Evolutionary conservation across 2,113 vertebrate genomes (phyloP), one percentile per base, ranked within the genome.

Genomic region (Brachyistius frenatus): DNA sequence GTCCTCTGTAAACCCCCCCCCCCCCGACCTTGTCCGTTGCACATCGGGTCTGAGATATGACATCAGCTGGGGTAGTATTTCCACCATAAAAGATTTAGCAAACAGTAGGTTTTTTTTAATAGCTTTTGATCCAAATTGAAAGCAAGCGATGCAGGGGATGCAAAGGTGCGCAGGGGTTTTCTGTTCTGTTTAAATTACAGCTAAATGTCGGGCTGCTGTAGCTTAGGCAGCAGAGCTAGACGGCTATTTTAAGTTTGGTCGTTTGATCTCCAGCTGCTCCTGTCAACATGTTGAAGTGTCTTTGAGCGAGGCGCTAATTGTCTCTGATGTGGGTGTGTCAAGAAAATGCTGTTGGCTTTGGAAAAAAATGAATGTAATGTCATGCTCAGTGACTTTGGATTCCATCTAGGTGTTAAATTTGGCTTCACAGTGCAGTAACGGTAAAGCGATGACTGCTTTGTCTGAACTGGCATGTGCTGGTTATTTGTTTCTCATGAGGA

Each of bases 11-110:
- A 67, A 50, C 52, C 63, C 15, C 44, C 52, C 47, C 49, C 55
- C 46, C 23, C 23, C 23, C n/a, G n/a, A 1, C 41, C 36, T 55
- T 56, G 33, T 54, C 62, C 31, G 23, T 23, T 50, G 2, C 16
- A 41, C 35, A 32, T 66, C 32, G 76, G 55, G 16, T 41, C 50
- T 60, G 39, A 58, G 57, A 55, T 47, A 66, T 57, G 58, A 50
- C 41, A 31, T 70, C 32, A 69, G 57, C 23, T 66, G 9, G 35
- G 79, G 56, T 55, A 69, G 47, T 41, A 56, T 73, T 74, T 86
- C 35, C 35, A 56, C n/a, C n/a, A 44, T 35, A 14, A 49, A 61
- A 58, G 30, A 74, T 30, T 37, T 46, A 58, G 64, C 41, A 52
- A 69, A 8, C 64, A 47, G 67, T 69, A 31, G 10, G 13, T 9